phyloP scores from a whole-genome alignment of 2,888 invertebrate genomes.

The Prosopocoilus inquinatus region DNA sequence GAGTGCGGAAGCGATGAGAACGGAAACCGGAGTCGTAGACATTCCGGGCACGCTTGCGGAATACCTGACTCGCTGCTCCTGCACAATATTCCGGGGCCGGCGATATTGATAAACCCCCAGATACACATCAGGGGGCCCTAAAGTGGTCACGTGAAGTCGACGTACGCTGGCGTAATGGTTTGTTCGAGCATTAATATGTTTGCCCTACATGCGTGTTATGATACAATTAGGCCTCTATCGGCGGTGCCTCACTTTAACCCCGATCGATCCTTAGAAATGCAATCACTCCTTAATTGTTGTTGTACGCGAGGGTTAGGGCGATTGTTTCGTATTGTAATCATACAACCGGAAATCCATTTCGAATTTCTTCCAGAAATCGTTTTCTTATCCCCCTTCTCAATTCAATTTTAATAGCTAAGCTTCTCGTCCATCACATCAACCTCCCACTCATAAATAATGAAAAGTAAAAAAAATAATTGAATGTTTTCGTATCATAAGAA shows the following conservation, averaged over 20 bases:
- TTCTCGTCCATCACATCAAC: too few relatives aligned
- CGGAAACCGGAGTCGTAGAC: conserved; percentile 17
- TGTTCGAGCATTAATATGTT: conserved; percentile 20
- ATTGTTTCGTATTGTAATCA: too few relatives aligned
- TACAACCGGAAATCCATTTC: too few relatives aligned
- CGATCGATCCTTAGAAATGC: conserved; percentile 18
- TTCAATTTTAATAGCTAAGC: too few relatives aligned
- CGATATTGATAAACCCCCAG: conserved; percentile 25
- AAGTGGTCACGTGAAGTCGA: conserved; percentile 17
- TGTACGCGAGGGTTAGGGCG: too few relatives aligned
- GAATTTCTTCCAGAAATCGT: too few relatives aligned
- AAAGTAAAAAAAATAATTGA: too few relatives aligned
- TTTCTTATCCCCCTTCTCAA: too few relatives aligned
- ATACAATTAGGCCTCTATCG: conserved; percentile 24
- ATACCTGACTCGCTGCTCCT: conserved; percentile 17
- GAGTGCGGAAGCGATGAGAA: conserved; percentile 13
- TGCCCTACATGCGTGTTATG: conserved; percentile 23
- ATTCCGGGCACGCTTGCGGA: conserved; percentile 21
- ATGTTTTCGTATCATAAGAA: too few relatives aligned
- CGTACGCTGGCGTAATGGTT: conserved; percentile 7
- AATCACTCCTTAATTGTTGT: too few relatives aligned
- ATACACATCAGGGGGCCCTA: conserved; percentile 11
- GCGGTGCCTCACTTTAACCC: conserved; percentile 18
- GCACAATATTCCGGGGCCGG: conserved; percentile 20
- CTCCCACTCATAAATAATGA: too few relatives aligned